Conservation (phyloP, 2,888 invertebrate species). For the Sarcophaga carnaria region DNA sequence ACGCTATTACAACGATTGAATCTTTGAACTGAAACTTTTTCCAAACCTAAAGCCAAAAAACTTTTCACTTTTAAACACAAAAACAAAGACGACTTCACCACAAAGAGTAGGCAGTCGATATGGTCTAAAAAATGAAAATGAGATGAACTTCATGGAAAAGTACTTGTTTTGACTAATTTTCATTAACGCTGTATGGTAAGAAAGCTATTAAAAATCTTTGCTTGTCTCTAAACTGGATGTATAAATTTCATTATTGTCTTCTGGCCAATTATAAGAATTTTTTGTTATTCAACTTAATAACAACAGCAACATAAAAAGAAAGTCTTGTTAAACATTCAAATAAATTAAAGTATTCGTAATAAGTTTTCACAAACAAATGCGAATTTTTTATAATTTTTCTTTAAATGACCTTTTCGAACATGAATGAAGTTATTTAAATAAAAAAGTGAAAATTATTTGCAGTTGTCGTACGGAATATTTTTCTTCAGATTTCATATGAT, state of each 20-base stretch:
- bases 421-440: constrained; percentile 15
- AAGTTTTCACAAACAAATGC: constrained; percentile 1
- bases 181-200: neutral
- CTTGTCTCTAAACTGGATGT: constrained; percentile 18
- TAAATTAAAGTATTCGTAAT: constrained; percentile 35
- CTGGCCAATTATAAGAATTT: constrained; percentile 61
- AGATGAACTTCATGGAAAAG: too few relatives aligned
- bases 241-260: constrained; percentile 22
- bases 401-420: constrained; percentile 30
- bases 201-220: neutral
- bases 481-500: too few relatives aligned
- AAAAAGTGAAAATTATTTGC: constrained; percentile 52
- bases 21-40: constrained; percentile 30
- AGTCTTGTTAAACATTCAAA: constrained; percentile 14
- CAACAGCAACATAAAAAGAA: constrained; percentile 34
- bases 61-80: neutral
- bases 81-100: constrained; percentile 15
- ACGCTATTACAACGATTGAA: too few relatives aligned
- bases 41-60: constrained; percentile 11
- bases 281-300: neutral
- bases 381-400: too few relatives aligned
- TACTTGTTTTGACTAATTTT: too few relatives aligned
- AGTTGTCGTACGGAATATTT: too few relatives aligned
- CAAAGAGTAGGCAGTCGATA: neutral
- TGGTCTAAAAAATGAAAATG: too few relatives aligned